Percentiles rank a stretch among this genome's conserved stretches.
These are phyloP conservation scores for Lordiphosa andalusiaca DNA, from an alignment of 2,888 invertebrate species.

Conservation along the genomic window DNA sequence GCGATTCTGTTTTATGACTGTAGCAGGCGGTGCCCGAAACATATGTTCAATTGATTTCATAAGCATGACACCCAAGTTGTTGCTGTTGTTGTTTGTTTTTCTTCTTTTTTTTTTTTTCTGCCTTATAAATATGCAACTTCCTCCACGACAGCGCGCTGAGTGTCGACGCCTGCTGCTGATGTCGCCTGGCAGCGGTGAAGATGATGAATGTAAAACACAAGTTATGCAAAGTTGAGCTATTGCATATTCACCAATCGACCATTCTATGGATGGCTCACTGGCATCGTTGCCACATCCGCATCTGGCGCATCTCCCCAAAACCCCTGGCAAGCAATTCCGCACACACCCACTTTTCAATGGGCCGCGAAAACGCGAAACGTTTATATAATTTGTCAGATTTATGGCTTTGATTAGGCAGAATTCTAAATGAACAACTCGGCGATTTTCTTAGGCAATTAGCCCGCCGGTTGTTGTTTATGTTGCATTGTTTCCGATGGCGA, in stretches of 20 bases:
- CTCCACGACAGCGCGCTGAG: constrained; percentile 53
- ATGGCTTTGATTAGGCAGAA: constrained; percentile 60
- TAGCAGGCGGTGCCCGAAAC: constrained; percentile 39
- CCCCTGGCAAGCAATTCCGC: constrained; percentile 52
- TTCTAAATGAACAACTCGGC: constrained; percentile 42
- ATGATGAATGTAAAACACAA: constrained; percentile 61
- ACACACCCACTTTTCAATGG: constrained; percentile 59
- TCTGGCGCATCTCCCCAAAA: constrained; percentile 32
- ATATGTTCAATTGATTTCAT: constrained; percentile 71
- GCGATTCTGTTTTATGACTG: constrained; percentile 64
- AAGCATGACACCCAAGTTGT: constrained; percentile 53
- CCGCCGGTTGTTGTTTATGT: constrained; percentile 64
- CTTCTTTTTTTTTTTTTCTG: constrained; percentile 1
- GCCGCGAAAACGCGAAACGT: constrained; percentile 34
- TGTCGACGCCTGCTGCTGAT: constrained; percentile 8
- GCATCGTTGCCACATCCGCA: constrained; percentile 57
- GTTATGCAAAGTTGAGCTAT: constrained; percentile 61
- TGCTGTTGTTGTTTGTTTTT: too few species aligned
- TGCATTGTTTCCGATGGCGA: constrained; percentile 46
- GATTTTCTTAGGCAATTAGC: constrained; percentile 61
- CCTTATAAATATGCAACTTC: constrained; percentile 72
- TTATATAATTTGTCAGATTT: constrained; percentile 72
- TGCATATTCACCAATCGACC: constrained; percentile 44
- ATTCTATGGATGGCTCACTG: constrained; percentile 37
- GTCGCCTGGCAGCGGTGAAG: constrained; percentile 28